These are phyloP conservation scores for Thymelicus sylvestris DNA, from an alignment of 2,888 invertebrate genomes.

Conservation along the genomic window DNA sequence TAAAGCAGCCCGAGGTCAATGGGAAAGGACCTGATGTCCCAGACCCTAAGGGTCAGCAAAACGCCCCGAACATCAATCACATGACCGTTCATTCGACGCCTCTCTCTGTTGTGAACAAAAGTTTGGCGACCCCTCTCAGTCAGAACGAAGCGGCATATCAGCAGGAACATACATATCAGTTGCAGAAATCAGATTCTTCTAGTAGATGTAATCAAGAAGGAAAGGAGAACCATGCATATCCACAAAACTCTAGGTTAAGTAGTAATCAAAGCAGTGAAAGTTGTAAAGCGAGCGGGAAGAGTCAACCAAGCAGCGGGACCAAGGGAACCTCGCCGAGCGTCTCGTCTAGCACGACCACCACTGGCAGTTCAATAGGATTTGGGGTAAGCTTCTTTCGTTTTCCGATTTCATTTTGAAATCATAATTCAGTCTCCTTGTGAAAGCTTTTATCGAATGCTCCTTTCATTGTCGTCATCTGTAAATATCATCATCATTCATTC, in stretches of 20 bases:
- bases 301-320: constrained; percentile 61
- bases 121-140: constrained; percentile 86
- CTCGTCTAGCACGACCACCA: constrained; percentile 66
- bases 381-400: constrained; percentile 64
- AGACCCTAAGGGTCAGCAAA: constrained; percentile 60
- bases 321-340: constrained; percentile 77
- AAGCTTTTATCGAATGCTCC: constrained; percentile 47
- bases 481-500: constrained; percentile 76
- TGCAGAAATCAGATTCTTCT: constrained; percentile 82
- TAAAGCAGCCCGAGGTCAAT: constrained; percentile 68
- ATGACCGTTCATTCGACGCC: constrained; percentile 84
- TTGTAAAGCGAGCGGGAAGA: constrained; percentile 61
- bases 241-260: constrained; percentile 76
- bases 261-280: constrained; percentile 70
- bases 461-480: constrained; percentile 65
- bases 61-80: constrained; percentile 71
- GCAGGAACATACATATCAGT: constrained; percentile 80
- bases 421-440: constrained; percentile 9
- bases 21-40: constrained; percentile 65
- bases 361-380: constrained; percentile 76
- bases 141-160: constrained; percentile 84
- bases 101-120: constrained; percentile 85
- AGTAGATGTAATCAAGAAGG: constrained; percentile 81
- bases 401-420: background rate
- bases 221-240: constrained; percentile 84